phyloP scores from a whole-genome alignment of 1,140 invertebrate species.

The Polyergus mexicanus region DNA sequence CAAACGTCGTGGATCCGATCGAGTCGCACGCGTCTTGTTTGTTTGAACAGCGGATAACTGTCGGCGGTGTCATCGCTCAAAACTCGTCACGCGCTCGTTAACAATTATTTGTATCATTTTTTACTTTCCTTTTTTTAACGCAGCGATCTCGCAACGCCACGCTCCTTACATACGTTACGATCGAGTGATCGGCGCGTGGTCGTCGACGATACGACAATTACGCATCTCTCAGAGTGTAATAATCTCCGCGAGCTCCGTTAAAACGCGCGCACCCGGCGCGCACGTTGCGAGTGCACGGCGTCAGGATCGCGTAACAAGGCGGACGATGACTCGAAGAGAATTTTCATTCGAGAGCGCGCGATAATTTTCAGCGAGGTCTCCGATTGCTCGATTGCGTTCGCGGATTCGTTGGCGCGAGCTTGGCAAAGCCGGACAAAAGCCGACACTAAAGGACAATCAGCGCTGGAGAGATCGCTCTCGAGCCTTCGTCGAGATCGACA shows the following conservation, averaged over 20 bases:
- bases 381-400: constrained; percentile 11
- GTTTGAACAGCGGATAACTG: not conserved
- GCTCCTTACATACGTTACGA: constrained; percentile 39
- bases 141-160: constrained; percentile 47
- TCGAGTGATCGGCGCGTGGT: constrained; percentile 74
- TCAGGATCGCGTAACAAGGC: constrained; percentile 53
- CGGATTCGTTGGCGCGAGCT: not conserved
- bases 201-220: constrained; percentile 66
- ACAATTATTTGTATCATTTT: constrained; percentile 8
- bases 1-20: constrained; percentile 44
- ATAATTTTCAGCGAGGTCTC: constrained; percentile 31
- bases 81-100: constrained; percentile 13
- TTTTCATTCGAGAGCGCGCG: constrained; percentile 28
- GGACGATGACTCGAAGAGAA: constrained; percentile 39
- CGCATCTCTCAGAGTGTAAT: constrained; percentile 74
- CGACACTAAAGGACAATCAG: not conserved
- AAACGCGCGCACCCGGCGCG: constrained; percentile 63
- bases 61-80: constrained; percentile 27
- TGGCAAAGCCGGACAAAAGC: constrained; percentile 11
- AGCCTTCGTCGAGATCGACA: not conserved
- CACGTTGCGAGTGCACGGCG: constrained; percentile 62
- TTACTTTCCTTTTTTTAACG: constrained; percentile 20
- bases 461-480: constrained; percentile 16
- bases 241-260: constrained; percentile 65
- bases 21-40: constrained; percentile 24